Conservation (phyloP, 1,140 invertebrate genomes). For the Pogonomyrmex californicus region DNA sequence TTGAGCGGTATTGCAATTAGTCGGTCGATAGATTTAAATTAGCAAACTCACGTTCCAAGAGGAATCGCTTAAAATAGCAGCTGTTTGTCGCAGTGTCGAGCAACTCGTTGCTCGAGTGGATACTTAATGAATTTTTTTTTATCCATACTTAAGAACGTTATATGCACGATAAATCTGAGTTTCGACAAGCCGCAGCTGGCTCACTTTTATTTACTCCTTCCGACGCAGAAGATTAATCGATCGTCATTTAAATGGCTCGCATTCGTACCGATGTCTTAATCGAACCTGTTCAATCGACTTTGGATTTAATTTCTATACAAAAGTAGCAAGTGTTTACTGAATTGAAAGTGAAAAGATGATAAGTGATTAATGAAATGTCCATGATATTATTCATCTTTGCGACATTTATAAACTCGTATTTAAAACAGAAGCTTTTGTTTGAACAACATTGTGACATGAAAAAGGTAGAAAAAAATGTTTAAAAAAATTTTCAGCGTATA, state of each 20-base stretch:
- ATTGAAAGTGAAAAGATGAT: background rate
- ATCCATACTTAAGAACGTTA: conserved; percentile 17
- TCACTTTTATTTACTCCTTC: conserved; percentile 8
- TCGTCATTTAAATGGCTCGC: conserved; percentile 12
- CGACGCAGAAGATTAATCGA: conserved; percentile 5
- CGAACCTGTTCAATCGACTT: conserved; percentile 1
- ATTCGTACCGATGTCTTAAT: conserved; percentile 15
- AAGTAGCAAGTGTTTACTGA: background rate
- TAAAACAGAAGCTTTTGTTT: background rate
- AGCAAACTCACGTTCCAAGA: background rate
- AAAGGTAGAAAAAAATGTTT: background rate
- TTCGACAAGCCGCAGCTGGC: conserved; percentile 20
- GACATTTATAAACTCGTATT: background rate
- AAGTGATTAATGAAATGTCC: background rate
- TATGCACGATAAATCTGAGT: conserved; percentile 30
- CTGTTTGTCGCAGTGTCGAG: background rate
- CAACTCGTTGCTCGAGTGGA: background rate
- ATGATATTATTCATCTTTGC: background rate
- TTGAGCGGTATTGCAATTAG: background rate
- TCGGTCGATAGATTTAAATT: conserved; percentile 29
- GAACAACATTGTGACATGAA: background rate
- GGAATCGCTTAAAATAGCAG: conserved; percentile 26
- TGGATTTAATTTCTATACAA: background rate
- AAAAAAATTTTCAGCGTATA: background rate
- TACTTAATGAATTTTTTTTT: conserved; percentile 27